phyloP scores from a whole-genome alignment of 2,113 vertebrate genomes.

The Odocoileus virginianus region DNA sequence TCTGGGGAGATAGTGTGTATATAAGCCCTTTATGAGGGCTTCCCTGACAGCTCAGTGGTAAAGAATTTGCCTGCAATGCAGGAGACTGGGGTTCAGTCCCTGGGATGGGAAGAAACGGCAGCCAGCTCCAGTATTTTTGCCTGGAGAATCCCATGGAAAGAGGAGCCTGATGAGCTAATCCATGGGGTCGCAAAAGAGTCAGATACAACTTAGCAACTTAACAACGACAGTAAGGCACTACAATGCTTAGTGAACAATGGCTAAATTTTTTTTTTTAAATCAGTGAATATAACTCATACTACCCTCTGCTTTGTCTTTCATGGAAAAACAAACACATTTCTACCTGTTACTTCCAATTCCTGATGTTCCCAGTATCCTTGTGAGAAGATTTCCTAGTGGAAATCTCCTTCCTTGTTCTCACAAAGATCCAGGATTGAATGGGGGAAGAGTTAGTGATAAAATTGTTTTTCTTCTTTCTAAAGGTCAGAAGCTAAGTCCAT shows the following conservation, averaged over 20 bases:
- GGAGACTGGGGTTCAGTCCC: neutral
- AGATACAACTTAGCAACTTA: neutral
- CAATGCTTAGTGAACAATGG: neutral
- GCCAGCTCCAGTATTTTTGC: neutral
- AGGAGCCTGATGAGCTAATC: neutral
- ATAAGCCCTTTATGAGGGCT: neutral
- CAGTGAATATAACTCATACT: neutral
- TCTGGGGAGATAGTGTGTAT: neutral
- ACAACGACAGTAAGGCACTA: neutral
- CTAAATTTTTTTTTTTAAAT: neutral
- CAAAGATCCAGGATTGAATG: neutral
- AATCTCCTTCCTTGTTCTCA: slow-evolving; percentile 18
- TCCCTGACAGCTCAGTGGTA: neutral
- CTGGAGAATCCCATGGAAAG: neutral
- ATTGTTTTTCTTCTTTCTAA: slow-evolving; percentile 42
- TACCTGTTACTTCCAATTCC: neutral
- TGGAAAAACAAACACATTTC: neutral
- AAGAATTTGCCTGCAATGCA: neutral
- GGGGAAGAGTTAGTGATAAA: neutral
- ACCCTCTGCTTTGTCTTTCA: neutral
- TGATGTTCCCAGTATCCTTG: neutral
- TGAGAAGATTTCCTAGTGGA: neutral
- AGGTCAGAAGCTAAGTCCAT: slow-evolving; percentile 20
- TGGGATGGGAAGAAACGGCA: neutral
- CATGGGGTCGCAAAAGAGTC: neutral